Conservation (phyloP, 2,888 invertebrate species). For the Sussaba pulchella region DNA sequence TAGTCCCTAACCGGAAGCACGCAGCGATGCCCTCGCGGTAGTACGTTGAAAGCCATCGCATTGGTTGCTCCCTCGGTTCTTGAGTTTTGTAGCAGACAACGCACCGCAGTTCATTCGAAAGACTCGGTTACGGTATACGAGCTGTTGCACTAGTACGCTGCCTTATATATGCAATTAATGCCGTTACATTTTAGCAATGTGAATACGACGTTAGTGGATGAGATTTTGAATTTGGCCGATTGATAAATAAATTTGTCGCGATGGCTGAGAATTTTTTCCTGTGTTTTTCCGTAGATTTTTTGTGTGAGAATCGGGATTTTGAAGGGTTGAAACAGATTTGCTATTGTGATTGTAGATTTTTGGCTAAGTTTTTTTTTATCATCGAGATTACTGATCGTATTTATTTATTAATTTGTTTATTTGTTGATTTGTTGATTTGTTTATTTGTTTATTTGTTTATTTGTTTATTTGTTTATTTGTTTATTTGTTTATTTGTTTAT, state of each 20-base stretch:
- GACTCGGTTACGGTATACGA: conserved; percentile 20
- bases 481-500: no score
- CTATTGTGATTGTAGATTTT: no score
- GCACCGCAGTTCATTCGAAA: conserved; percentile 8
- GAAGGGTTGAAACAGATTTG: no score
- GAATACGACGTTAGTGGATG: background rate
- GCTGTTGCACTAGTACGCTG: background rate
- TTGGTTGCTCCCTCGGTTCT: background rate
- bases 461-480: no score
- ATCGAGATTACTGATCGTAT: no score
- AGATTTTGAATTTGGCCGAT: background rate
- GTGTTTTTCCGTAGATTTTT: no score
- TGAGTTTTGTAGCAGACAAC: conserved; percentile 10
- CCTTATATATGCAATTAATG: conserved; percentile 18
- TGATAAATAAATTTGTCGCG: background rate
- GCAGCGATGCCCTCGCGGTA: conserved; percentile 34
- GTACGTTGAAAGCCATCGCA: conserved; percentile 26
- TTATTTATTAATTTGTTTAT: no score
- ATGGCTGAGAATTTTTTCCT: no score
- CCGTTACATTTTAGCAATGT: background rate
- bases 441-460: no score
- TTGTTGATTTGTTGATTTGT: no score
- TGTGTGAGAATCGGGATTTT: no score
- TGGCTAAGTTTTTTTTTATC: no score
- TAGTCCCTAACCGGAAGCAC: conserved; percentile 51